A percentile compares a stretch with the other conserved stretches of the same genome.
Conservation (phyloP, 2,113 vertebrate genomes). For the Anas platyrhynchos region DNA sequence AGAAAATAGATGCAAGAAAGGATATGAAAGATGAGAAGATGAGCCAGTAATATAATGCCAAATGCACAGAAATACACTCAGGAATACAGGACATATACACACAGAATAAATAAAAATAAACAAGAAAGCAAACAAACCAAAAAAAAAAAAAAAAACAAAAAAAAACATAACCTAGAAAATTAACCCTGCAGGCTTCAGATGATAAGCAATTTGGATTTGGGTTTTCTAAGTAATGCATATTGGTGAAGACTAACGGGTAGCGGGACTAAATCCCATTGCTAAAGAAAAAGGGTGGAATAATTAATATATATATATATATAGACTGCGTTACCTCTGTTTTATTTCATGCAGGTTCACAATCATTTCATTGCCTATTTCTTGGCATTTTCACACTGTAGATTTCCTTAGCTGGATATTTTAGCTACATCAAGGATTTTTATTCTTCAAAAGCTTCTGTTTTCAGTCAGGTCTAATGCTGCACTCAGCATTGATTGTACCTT, state of each 20-base stretch:
- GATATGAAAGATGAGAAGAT: background rate
- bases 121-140: background rate
- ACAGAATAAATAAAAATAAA: background rate
- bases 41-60: background rate
- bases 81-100: background rate
- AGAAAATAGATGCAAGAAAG: background rate
- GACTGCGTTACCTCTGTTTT: background rate
- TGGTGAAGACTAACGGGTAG: background rate
- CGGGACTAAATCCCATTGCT: rapidly evolving
- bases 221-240: background rate
- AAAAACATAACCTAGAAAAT: background rate
- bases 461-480: background rate
- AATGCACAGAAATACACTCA: background rate
- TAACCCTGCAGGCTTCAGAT: background rate
- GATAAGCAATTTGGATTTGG: rapidly evolving
- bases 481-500: background rate
- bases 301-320: too few species aligned
- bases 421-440: background rate
- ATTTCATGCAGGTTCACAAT: background rate
- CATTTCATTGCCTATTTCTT: background rate
- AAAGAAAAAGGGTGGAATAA: background rate
- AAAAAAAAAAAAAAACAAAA: too few species aligned
- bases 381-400: background rate
- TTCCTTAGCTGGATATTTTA: background rate
- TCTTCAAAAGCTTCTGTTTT: background rate